A percentile compares a stretch with the other conserved stretches of the same genome.
Evolutionary conservation across 2,113 vertebrate genomes (phyloP).

Genomic region (Cavia aperea): DNA sequence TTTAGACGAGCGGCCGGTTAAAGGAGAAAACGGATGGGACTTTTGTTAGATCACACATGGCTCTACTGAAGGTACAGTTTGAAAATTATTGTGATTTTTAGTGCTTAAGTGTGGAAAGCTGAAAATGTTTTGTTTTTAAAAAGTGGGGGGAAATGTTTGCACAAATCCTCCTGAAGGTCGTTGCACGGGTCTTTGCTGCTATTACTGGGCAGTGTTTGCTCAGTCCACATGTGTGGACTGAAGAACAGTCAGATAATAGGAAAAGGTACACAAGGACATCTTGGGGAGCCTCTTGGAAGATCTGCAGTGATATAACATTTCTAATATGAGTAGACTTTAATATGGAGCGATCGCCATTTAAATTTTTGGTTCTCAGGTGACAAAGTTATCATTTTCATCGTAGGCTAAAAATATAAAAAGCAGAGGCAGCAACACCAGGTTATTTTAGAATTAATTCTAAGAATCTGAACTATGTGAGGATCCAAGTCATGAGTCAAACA

Average conservation of each 20-base stretch:
- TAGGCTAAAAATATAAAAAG: neutral
- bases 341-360: neutral
- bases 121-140: constrained; percentile 40
- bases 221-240: neutral
- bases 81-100: constrained; percentile 63
- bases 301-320: neutral
- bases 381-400: neutral
- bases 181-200: neutral
- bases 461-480: constrained; percentile 28
- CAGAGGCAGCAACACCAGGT: neutral
- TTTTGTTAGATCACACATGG: constrained; percentile 60
- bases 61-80: constrained; percentile 52
- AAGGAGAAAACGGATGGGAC: neutral
- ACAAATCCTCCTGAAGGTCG: neutral
- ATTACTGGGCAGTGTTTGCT: neutral
- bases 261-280: neutral
- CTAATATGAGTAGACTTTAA: constrained; percentile 9
- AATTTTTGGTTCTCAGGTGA: constrained; percentile 4
- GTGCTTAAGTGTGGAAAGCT: constrained; percentile 46
- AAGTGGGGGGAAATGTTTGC: neutral
- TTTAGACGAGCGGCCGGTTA: constrained; percentile 60
- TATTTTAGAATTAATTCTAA: constrained; percentile 40
- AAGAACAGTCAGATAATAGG: neutral
- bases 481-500: neutral
- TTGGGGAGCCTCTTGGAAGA: neutral